Conservation (phyloP, 1,140 invertebrate genomes). For the Bombus soroeensis region DNA sequence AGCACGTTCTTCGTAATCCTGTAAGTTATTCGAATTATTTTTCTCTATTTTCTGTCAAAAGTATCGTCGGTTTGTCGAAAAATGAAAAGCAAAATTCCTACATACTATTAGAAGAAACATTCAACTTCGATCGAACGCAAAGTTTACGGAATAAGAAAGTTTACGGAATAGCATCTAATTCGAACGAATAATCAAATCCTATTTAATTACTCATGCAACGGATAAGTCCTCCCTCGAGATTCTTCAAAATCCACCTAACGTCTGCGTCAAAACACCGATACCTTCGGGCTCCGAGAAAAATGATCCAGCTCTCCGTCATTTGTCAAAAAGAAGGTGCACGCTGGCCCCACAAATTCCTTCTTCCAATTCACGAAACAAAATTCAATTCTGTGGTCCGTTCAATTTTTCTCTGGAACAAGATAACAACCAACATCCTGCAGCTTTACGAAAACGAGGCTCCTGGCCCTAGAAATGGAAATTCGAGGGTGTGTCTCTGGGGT, state of each 20-base stretch:
- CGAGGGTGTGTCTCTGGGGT: slow-evolving; percentile 36
- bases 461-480: slow-evolving; percentile 36
- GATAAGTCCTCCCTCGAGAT: background rate
- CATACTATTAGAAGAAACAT: too few species aligned
- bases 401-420: slow-evolving; percentile 12
- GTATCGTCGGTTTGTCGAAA: too few species aligned
- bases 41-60: too few species aligned
- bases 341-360: background rate
- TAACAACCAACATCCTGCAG: background rate
- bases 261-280: background rate
- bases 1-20: too few species aligned
- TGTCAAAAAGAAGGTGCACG: background rate
- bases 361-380: background rate
- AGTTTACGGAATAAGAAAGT: too few species aligned
- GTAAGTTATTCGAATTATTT: too few species aligned
- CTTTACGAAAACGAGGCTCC: slow-evolving; percentile 4
- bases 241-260: background rate
- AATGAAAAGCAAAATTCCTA: too few species aligned
- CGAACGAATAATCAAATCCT: too few species aligned
- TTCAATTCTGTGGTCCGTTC: background rate
- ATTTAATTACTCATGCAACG: background rate
- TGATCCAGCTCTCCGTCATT: background rate
- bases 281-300: background rate
- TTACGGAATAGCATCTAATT: too few species aligned
- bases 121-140: too few species aligned